A percentile compares a stretch with the other conserved stretches of the same genome.
Evolutionary conservation across 2,888 invertebrate species (phyloP).

Genomic region (Diogma glabrata): DNA sequence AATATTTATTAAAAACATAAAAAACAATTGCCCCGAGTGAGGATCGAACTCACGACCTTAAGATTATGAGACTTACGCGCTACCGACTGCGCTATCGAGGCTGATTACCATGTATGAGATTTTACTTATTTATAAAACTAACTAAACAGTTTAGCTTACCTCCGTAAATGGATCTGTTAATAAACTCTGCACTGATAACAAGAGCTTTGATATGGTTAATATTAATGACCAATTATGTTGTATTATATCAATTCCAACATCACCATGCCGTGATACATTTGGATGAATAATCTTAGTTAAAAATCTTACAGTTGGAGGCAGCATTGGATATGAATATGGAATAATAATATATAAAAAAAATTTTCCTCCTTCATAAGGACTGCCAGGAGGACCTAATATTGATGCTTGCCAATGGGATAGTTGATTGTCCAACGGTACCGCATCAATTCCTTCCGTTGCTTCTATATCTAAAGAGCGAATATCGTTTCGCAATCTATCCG

Average conservation of each 20-base stretch:
- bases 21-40: constrained; percentile 10
- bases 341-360: constrained; percentile 87
- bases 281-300: constrained; percentile 89
- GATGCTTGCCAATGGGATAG: constrained; percentile 81
- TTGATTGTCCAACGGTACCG: constrained; percentile 34
- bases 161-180: constrained; percentile 83
- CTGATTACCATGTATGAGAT: constrained; percentile 4
- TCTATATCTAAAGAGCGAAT: constrained; percentile 38
- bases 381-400: constrained; percentile 81
- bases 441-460: constrained; percentile 35
- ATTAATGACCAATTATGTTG: constrained; percentile 96
- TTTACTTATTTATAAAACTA: too few species aligned
- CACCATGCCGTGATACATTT: constrained; percentile 88
- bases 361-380: constrained; percentile 88
- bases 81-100: constrained; percentile 12
- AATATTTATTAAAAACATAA: neutral
- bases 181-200: constrained; percentile 77
- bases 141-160: constrained; percentile 32
- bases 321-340: constrained; percentile 75
- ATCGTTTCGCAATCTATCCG: constrained; percentile 68
- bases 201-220: constrained; percentile 77
- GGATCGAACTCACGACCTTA: constrained; percentile 13
- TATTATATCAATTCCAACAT: constrained; percentile 90
- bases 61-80: constrained; percentile 13
- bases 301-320: constrained; percentile 83